Percentiles rank a stretch among this genome's conserved stretches.
Evolutionary conservation across 2,113 vertebrate species (phyloP).

Genomic region (Mirounga angustirostris): DNA sequence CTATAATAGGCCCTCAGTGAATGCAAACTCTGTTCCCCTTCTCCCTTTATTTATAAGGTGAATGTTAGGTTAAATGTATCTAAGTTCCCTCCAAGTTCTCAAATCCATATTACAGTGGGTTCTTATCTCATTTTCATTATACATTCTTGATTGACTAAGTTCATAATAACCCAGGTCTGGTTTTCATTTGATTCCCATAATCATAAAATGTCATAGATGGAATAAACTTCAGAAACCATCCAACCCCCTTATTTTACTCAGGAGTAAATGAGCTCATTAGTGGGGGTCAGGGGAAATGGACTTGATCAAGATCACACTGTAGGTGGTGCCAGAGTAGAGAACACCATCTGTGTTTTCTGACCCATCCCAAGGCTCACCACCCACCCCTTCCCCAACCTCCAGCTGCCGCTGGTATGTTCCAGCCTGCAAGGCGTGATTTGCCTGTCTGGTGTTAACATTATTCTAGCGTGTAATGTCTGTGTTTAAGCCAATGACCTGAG

Average conservation of each 20-base stretch:
- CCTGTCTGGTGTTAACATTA: conserved; percentile 75
- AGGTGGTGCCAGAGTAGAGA: background rate
- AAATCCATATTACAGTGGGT: background rate
- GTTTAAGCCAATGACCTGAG: conserved; percentile 83
- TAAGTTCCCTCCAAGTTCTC: conserved; percentile 3
- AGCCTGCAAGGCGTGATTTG: conserved; percentile 51
- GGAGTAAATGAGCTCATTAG: background rate
- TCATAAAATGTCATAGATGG: conserved; percentile 1
- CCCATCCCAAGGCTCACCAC: background rate
- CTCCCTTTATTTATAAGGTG: background rate
- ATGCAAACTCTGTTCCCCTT: background rate
- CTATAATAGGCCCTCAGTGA: background rate
- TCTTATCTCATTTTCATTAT: conserved; percentile 36
- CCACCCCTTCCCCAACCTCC: background rate
- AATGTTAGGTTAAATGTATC: background rate
- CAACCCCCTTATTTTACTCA: background rate
- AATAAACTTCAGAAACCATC: background rate
- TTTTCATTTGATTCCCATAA: conserved; percentile 33
- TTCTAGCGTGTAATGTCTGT: conserved; percentile 76
- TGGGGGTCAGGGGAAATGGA: background rate
- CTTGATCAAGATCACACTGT: conserved; percentile 44
- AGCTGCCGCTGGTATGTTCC: background rate
- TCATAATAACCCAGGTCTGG: background rate
- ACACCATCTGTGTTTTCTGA: background rate
- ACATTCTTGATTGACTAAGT: conserved; percentile 41